Conservation (phyloP, 2,888 invertebrate genomes). For the Dryococelus australis region DNA sequence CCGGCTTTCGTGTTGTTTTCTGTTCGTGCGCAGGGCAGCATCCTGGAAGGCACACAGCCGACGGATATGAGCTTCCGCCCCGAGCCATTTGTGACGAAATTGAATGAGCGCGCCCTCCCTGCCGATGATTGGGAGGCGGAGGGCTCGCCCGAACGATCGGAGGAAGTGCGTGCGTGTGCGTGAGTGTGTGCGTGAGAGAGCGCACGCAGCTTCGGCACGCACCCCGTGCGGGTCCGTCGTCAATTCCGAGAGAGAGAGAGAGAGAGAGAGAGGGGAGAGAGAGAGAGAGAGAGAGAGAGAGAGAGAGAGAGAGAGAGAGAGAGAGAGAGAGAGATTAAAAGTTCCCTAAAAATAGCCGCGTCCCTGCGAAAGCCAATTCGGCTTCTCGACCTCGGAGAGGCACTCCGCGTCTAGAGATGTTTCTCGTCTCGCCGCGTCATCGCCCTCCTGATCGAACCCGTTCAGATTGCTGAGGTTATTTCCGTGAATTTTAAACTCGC, state of each 20-base stretch:
- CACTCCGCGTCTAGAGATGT: no score
- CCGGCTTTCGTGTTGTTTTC: not conserved
- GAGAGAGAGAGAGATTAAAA: not conserved
- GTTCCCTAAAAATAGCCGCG: not conserved
- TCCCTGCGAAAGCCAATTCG: not conserved
- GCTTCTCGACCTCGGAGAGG: not conserved
- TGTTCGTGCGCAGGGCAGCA: not conserved
- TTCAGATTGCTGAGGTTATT: no score
- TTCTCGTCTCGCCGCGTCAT: not conserved
- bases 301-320: no score
- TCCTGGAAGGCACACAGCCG: not conserved
- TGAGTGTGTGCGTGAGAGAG: not conserved
- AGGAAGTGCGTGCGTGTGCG: not conserved
- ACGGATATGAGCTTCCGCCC: constrained; percentile 2
- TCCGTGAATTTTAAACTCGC: no score
- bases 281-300: no score
- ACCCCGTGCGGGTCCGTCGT: no score
- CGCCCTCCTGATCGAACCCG: not conserved
- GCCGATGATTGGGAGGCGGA: not conserved
- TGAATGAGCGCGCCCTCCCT: not conserved
- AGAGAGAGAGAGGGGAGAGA: no score
- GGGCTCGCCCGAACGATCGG: not conserved
- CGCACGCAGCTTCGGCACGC: not conserved
- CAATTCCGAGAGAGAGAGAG: not conserved
- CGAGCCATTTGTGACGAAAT: constrained; percentile 5